Conservation (phyloP, 1,140 invertebrate species). For the Coenobita brevimanus region DNA sequence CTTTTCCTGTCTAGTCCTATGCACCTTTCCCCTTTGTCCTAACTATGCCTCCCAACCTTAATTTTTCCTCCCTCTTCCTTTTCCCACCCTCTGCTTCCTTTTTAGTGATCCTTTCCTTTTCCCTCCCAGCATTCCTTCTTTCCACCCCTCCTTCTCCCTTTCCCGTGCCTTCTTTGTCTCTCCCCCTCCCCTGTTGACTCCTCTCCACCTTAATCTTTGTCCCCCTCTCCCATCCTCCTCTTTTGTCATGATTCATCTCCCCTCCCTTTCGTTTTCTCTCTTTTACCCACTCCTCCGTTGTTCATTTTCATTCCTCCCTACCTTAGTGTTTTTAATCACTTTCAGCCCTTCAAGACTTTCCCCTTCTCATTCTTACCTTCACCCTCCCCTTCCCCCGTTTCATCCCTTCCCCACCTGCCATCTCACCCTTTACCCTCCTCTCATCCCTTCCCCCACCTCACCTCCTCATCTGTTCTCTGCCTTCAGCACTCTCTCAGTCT, state of each 20-base stretch:
- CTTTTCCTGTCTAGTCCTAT: too few relatives aligned
- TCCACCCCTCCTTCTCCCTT: too few relatives aligned
- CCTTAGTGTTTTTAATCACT: too few relatives aligned
- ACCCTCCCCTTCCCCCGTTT: background rate
- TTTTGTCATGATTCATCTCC: background rate
- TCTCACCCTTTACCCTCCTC: background rate
- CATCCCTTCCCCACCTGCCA: background rate
- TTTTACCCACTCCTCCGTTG: too few relatives aligned
- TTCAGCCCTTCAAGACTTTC: too few relatives aligned
- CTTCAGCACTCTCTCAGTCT: background rate
- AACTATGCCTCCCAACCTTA: too few relatives aligned
- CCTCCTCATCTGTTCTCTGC: background rate
- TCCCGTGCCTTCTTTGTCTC: too few relatives aligned
- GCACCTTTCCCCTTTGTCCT: too few relatives aligned
- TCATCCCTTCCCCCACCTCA: background rate
- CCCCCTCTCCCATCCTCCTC: background rate
- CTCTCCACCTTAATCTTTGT: background rate
- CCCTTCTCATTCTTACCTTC: constrained; percentile 9
- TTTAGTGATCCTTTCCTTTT: background rate
- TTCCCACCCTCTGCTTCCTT: background rate
- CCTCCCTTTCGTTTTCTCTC: too few relatives aligned
- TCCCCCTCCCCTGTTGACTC: background rate
- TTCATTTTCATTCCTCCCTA: too few relatives aligned
- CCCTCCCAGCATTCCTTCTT: background rate
- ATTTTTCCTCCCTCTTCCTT: too few relatives aligned